Percentiles rank a stretch among this genome's conserved stretches.
These are phyloP conservation scores for Emmelina monodactyla DNA, from an alignment of 2,888 invertebrate genomes.

Conservation along the genomic window DNA sequence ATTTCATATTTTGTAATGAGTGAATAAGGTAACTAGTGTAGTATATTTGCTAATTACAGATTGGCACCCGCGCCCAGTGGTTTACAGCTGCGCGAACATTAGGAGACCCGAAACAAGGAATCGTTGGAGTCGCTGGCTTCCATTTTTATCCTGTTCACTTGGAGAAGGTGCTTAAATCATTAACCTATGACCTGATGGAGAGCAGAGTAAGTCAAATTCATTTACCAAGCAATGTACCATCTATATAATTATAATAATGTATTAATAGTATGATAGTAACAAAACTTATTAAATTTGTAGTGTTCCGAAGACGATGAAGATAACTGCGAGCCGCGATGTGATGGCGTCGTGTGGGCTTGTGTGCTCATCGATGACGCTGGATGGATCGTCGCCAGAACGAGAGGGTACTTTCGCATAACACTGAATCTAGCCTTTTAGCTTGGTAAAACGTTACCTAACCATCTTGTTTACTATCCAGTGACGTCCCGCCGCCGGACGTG, in stretches of 20 bases:
- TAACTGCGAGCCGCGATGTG: constrained; percentile 33
- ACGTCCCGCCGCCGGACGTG: constrained; percentile 17
- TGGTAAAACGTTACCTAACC: no score
- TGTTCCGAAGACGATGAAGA: constrained; percentile 35
- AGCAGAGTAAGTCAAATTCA: no score
- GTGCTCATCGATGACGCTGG: constrained; percentile 49
- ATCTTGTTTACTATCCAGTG: no score
- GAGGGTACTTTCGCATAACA: no score
- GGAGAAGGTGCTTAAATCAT: constrained; percentile 31
- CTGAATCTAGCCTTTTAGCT: background rate
- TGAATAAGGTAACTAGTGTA: no score
- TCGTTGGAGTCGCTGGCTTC: constrained; percentile 47
- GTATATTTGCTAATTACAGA: no score
- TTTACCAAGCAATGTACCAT: no score
- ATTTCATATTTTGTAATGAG: no score
- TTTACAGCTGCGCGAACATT: constrained; percentile 44
- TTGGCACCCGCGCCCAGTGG: constrained; percentile 36
- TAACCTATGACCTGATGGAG: no score
- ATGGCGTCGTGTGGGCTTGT: constrained; percentile 42
- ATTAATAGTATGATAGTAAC: no score
- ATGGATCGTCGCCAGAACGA: constrained; percentile 45
- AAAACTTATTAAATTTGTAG: constrained; percentile 20
- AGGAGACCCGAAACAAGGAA: constrained; percentile 27
- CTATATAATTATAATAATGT: no score
- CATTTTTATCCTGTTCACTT: constrained; percentile 48